A percentile compares a stretch with the other conserved stretches of the same genome.
Conservation (phyloP, 2,797 vertebrate genomes). For the Mormyrus hasselquistii region DNA sequence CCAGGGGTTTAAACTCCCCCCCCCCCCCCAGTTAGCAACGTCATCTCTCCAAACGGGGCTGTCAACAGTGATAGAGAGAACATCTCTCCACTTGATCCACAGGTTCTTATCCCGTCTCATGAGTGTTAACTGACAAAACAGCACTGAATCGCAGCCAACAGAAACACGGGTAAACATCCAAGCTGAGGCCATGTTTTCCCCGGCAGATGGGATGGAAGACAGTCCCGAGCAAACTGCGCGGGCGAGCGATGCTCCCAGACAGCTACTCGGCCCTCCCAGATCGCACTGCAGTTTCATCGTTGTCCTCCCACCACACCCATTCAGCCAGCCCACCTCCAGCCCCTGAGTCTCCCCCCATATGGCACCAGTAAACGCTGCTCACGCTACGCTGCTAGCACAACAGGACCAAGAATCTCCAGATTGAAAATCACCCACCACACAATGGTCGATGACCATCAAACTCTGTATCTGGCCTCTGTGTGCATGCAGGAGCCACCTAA, state of each 20-base stretch:
- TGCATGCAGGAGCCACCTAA: background rate
- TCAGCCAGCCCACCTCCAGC: no score
- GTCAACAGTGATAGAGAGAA: background rate
- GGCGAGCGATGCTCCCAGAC: background rate
- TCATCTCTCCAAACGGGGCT: background rate
- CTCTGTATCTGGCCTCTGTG: background rate
- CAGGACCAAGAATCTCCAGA: background rate
- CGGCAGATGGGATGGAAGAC: background rate
- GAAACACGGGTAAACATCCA: background rate
- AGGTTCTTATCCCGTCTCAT: background rate
- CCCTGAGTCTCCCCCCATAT: no score
- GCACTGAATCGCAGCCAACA: background rate
- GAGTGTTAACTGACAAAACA: background rate
- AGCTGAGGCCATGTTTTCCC: background rate
- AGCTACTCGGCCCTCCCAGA: background rate
- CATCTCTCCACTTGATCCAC: no score
- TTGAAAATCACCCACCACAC: background rate
- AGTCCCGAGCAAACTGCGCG: background rate
- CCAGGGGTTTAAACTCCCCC: background rate
- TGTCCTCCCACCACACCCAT: background rate
- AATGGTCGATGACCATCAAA: background rate
- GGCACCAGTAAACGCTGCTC: background rate
- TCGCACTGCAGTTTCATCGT: background rate
- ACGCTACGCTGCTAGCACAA: background rate
- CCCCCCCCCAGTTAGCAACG: no score